Conservation (phyloP, 1,140 invertebrate genomes). For the Triops cancriformis region DNA sequence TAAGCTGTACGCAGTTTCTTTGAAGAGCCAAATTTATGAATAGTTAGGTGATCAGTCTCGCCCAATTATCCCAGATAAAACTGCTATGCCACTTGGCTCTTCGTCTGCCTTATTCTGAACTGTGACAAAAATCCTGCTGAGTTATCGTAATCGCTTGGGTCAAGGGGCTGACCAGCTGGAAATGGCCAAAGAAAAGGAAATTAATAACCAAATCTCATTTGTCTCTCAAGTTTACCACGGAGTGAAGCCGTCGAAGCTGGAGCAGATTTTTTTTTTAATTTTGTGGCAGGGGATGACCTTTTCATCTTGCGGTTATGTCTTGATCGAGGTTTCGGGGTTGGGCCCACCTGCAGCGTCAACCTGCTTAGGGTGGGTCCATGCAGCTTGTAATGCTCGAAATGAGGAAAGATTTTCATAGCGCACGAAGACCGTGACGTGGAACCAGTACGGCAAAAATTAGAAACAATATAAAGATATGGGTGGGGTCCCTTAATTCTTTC, state of each 20-base stretch:
- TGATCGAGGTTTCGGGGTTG: neutral
- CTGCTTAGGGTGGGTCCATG: slow-evolving; percentile 2
- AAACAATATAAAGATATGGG: neutral
- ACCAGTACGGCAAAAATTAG: neutral
- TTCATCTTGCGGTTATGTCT: neutral
- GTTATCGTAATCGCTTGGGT: too few species aligned
- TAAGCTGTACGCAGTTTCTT: slow-evolving; percentile 10
- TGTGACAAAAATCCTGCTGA: neutral
- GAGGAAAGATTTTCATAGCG: neutral
- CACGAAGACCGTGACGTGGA: neutral
- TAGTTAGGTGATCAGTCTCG: neutral
- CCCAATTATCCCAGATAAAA: slow-evolving; percentile 6
- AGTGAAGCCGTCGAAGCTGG: neutral
- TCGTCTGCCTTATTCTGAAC: neutral
- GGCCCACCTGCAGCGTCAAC: slow-evolving; percentile 7
- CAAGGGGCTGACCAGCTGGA: too few species aligned
- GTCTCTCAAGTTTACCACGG: too few species aligned
- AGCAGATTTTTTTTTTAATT: neutral
- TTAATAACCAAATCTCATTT: too few species aligned
- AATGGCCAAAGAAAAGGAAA: too few species aligned
- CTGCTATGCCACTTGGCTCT: neutral
- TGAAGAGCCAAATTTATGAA: slow-evolving; percentile 7
- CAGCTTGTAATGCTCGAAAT: neutral
- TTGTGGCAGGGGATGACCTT: neutral
- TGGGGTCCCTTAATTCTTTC: slow-evolving; percentile 1